Base-by-base conservation (phyloP, 2,113 vertebrate species). In the Bagarius yarrelli region DNA sequence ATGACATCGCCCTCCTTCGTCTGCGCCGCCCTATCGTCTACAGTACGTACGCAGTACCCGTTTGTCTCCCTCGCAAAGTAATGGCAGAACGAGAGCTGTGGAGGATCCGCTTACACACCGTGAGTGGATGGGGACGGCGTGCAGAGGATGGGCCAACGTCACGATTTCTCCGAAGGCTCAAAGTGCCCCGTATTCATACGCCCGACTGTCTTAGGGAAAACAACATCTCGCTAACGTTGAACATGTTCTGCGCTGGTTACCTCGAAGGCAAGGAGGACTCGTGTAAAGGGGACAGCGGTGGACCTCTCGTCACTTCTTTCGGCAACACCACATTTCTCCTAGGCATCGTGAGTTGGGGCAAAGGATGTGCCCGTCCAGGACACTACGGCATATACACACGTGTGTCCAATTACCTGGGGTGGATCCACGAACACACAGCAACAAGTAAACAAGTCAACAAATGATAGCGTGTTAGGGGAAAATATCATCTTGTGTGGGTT, bases 221-320 rank as follows among this genome's bases (percentile, higher is more conserved):
- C 0, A 86, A 87, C 0, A 90, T 96, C 3, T 52, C 3, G 1
- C 83, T 99, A 73, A 96, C 96, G 0, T 57, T 87, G 0, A 98
- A 98, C 89, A 99, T 99, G 97, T 98, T 99, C 90, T 99, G 98
- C 1, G 98, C 98, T 0, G 98, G 98, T 8, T 97, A 95, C 83
- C 50, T 92, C 1, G 88, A 94, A 0, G 96, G 95, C 0, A 83
- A 27, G 16, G 91, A 93, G 86, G 98, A 98, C 60, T 92, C 98
- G 5, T 99, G 98, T 85, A 95, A 95, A 74, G 97, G 96, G 0
- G 98, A 99, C 90, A 99, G 97, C 0, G 98, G 98, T 0, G 97
- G 97, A 0, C 97, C 97, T 0, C 91, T 98, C 0, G 95, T 93
- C 83, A 98, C 97, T 0, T 50, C n/a, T 23, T 99, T 93, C 90